Conservation (phyloP, 2,888 invertebrate species). For the Nomada ruficornis region DNA sequence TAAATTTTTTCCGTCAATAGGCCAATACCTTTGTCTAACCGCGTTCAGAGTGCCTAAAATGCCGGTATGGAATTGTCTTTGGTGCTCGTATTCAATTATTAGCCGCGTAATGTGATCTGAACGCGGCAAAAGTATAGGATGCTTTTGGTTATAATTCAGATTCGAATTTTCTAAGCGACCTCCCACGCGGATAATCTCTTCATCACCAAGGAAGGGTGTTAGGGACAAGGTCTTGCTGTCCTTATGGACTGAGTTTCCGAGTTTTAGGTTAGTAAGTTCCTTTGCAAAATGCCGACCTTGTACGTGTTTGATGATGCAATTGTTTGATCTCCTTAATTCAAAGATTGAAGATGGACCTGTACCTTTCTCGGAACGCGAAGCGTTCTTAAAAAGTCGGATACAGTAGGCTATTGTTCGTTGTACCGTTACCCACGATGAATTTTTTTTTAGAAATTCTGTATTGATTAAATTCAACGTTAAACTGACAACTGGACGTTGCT, state of each 20-base stretch:
- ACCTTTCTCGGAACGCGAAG: background rate
- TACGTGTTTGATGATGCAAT: background rate
- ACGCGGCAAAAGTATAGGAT: background rate
- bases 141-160: background rate
- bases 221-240: background rate
- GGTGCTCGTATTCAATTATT: background rate
- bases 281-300: background rate
- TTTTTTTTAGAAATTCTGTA: background rate
- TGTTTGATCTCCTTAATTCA: background rate
- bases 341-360: background rate
- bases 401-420: background rate
- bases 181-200: background rate
- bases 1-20: background rate
- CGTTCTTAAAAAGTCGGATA: background rate
- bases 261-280: background rate
- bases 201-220: background rate
- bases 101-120: background rate
- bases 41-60: background rate
- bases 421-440: background rate
- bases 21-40: no score
- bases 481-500: background rate
- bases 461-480: background rate
- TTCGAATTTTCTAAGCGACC: background rate
- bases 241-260: background rate
- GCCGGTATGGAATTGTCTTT: background rate